Evolutionary conservation across 2,888 invertebrate genomes (phyloP).

Genomic region (Drosophila recens): DNA sequence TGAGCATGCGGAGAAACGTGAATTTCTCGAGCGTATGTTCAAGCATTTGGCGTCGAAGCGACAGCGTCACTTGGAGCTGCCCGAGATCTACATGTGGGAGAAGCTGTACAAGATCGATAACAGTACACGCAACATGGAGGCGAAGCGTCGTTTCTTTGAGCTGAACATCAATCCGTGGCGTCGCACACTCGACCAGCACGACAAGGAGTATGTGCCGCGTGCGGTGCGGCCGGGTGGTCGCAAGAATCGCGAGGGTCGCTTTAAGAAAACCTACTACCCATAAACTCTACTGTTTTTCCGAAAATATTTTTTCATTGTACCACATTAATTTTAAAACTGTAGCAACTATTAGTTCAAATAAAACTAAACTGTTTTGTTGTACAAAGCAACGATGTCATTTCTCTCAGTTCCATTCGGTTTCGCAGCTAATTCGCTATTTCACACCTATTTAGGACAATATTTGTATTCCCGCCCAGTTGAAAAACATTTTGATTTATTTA

Average conservation of each 20-base stretch:
- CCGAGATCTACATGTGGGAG: slow-evolving; percentile 93
- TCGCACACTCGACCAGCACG: slow-evolving; percentile 89
- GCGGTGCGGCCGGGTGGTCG: slow-evolving; percentile 87
- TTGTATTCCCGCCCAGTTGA: not conserved
- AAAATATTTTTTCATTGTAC: slow-evolving; percentile 1
- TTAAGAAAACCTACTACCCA: slow-evolving; percentile 90
- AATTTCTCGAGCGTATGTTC: slow-evolving; percentile 89
- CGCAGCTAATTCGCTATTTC: not conserved
- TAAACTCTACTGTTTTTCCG: slow-evolving; percentile 47
- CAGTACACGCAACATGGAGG: slow-evolving; percentile 89
- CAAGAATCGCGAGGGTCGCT: slow-evolving; percentile 87
- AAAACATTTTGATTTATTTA: slow-evolving; percentile 42
- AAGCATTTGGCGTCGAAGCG: slow-evolving; percentile 90
- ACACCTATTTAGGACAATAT: not conserved
- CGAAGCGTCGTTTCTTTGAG: slow-evolving; percentile 90
- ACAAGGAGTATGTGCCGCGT: slow-evolving; percentile 90
- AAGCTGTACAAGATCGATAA: slow-evolving; percentile 91
- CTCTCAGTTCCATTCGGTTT: not conserved
- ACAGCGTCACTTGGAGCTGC: slow-evolving; percentile 87
- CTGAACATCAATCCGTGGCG: slow-evolving; percentile 87
- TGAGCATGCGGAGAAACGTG: slow-evolving; percentile 88
- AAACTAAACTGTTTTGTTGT: slow-evolving; percentile 22
- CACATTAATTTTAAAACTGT: slow-evolving; percentile 17
- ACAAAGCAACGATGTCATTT: not conserved
- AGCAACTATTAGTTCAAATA: slow-evolving; percentile 35